Evolutionary conservation across 2,888 invertebrate species (phyloP), one percentile per base, ranked within the genome.

Genomic region (Platycnemis pennipes): DNA sequence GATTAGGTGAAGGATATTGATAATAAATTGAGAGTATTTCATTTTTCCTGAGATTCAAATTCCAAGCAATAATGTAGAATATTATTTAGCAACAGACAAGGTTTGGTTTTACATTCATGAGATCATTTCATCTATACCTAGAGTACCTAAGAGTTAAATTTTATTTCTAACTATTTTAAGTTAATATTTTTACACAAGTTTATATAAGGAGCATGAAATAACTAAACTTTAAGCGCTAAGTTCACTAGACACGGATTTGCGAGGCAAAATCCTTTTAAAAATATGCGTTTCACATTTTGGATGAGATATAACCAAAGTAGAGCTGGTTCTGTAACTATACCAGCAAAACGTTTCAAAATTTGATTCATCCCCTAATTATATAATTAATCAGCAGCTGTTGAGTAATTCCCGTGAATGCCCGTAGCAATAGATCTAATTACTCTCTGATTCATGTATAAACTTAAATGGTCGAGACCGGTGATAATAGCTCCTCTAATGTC

Each of bases 111-210:
- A 91, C 42, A 69, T 42, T 91, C 63, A 44, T 91, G 91, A 91
- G 91, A 91, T 91, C 91, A 91, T 91, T 63, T 63, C 44, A 63
- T 91, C 91, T 91, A 91, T 44, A 69, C 5, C 91, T 91, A 91
- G n/a, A 53, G 42, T 91, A 91, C 42, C 56, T 91, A 69, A 69
- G n/a, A 77, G 37, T 37, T 16, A 63, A n/a, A n/a, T n/a, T 77
- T 8, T 63, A 77, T 77, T 77, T 1, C 37, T 77, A 13, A 1
- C 77, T 37, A 37, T 37, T 37, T 22, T 37, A n/a, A 1, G 11
- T 77, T 37, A 77, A 26, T 63, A 63, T 63, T 63, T 77, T 37
- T 37, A 37, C 77, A 37, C 37, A 2, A 31, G 37, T 77, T 31
- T 31, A 5, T 77, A 7, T 37, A 77, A 31, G 37, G 11, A 31